Evolutionary conservation across 2,888 invertebrate genomes (phyloP).

Genomic region (Panzeria rudis): DNA sequence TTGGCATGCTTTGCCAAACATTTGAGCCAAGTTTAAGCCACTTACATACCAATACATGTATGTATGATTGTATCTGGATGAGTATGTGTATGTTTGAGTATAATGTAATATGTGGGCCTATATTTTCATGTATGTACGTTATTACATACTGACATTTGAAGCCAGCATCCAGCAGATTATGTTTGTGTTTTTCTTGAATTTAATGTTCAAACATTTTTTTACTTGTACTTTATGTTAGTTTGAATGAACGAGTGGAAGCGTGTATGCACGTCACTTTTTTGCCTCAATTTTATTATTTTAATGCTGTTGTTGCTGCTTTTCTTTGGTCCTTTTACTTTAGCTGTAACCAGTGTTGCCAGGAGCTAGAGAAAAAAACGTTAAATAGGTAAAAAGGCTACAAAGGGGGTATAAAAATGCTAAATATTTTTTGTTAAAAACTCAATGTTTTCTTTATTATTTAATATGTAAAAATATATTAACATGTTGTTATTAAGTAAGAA

Average conservation of each 20-base stretch:
- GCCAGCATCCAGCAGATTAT: conserved; percentile 52
- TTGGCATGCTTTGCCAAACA: conserved; percentile 62
- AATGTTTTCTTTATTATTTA: too few species aligned
- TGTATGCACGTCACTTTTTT: conserved; percentile 28
- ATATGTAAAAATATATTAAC: too few species aligned
- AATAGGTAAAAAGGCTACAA: too few species aligned
- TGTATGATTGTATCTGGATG: conserved; percentile 11
- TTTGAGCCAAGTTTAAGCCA: conserved; percentile 60
- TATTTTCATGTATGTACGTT: conserved; percentile 23
- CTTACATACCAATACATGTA: conserved; percentile 11
- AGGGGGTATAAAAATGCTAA: too few species aligned
- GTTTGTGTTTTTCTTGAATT: conserved; percentile 17
- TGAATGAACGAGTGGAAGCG: conserved; percentile 39
- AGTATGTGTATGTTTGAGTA: background rate
- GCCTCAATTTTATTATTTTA: conserved; percentile 43
- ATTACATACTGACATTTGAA: conserved; percentile 28
- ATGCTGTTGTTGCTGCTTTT: conserved; percentile 57
- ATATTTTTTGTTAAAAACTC: too few species aligned
- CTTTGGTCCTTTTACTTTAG: conserved; percentile 66
- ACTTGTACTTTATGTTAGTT: conserved; percentile 41
- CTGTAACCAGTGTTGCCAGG: conserved; percentile 68
- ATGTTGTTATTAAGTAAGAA: too few species aligned
- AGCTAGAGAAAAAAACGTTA: too few species aligned
- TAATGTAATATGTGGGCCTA: conserved; percentile 43
- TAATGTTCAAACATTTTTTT: conserved; percentile 36